These are phyloP conservation scores for Hyposoter didymator DNA, from an alignment of 2,888 invertebrate genomes.

Conservation along the genomic window DNA sequence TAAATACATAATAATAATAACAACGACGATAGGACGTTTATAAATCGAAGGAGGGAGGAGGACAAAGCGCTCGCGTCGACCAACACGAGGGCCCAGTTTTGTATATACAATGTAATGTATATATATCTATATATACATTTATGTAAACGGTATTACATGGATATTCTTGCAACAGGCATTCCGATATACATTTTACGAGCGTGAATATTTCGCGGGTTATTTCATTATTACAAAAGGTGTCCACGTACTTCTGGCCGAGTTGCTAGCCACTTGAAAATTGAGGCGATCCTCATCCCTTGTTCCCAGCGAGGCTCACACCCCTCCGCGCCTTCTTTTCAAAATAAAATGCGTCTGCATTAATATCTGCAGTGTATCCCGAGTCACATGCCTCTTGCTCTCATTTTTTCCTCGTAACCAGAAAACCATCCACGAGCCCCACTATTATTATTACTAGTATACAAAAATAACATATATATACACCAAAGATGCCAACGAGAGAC, in stretches of 20 bases:
- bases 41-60: conserved; percentile 13
- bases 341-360: neutral
- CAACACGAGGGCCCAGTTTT: conserved; percentile 26
- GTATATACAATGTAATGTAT: conserved; percentile 40
- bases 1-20: conserved; percentile 27
- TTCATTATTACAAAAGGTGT: conserved; percentile 56
- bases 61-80: conserved; percentile 4
- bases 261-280: conserved; percentile 43
- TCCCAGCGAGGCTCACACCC: conserved; percentile 16
- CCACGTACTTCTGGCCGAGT: conserved; percentile 30
- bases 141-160: conserved; percentile 16
- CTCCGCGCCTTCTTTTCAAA: neutral
- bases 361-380: neutral
- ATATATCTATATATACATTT: conserved; percentile 42
- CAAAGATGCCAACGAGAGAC: neutral
- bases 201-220: conserved; percentile 52
- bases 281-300: conserved; percentile 10
- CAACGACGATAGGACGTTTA: neutral
- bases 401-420: conserved; percentile 26
- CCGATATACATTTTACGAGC: conserved; percentile 51
- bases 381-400: conserved; percentile 23
- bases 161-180: conserved; percentile 27
- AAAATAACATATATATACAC: conserved; percentile 5
- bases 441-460: conserved; percentile 3
- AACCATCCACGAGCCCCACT: neutral